Evolutionary conservation across 2,888 invertebrate genomes (phyloP).

Genomic region (Allacma fusca): DNA sequence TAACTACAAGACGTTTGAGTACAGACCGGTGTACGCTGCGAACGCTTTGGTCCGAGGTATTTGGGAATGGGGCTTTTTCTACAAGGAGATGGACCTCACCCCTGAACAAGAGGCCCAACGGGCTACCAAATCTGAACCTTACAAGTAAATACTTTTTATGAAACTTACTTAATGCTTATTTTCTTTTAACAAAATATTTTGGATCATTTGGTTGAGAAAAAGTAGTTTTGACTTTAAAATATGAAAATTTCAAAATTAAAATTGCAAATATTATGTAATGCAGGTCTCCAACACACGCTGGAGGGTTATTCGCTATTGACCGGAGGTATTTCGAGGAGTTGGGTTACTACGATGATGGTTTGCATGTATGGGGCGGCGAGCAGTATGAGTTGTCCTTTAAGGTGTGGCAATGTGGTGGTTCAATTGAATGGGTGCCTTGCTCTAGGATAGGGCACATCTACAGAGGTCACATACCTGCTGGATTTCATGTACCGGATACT

Average conservation of each 20-base stretch:
- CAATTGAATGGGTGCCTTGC: conserved; percentile 44
- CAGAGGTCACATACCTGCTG: conserved; percentile 33
- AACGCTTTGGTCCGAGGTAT: conserved; percentile 65
- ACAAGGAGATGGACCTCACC: conserved; percentile 70
- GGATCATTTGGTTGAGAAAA: too few species aligned
- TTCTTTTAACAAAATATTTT: too few species aligned
- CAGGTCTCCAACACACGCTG: conserved; percentile 46
- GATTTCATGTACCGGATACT: conserved; percentile 39
- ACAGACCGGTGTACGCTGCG: conserved; percentile 67
- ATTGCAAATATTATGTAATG: too few species aligned
- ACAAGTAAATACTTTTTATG: conserved; percentile 20
- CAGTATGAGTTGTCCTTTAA: conserved; percentile 68
- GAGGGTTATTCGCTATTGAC: conserved; percentile 70
- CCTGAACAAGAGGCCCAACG: conserved; percentile 52
- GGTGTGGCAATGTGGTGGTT: conserved; percentile 60
- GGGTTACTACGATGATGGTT: conserved; percentile 70
- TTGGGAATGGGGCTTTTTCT: conserved; percentile 71
- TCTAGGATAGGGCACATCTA: conserved; percentile 44
- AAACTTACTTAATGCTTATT: too few species aligned
- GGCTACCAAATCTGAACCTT: conserved; percentile 40
- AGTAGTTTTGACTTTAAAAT: too few species aligned
- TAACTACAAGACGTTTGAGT: conserved; percentile 81
- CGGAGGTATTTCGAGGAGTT: conserved; percentile 69
- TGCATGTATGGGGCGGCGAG: conserved; percentile 70
- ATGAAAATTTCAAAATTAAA: too few species aligned